A percentile compares a stretch with the other conserved stretches of the same genome.
Evolutionary conservation across 2,888 invertebrate species (phyloP).

Genomic region (Leptinotarsa rubiginosa): DNA sequence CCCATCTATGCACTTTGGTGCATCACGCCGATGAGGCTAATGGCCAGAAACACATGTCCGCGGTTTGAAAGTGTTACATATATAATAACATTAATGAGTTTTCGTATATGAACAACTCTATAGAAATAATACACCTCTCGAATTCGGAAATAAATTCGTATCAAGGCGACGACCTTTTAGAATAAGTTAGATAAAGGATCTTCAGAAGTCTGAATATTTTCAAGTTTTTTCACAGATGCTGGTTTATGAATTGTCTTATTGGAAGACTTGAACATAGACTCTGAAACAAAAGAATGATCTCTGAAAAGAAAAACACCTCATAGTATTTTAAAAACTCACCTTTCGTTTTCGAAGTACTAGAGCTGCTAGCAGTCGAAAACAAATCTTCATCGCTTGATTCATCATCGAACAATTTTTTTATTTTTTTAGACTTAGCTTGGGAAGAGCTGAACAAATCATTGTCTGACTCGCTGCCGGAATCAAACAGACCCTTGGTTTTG

Average conservation of each 20-base stretch:
- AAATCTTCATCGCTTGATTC: conserved; percentile 58
- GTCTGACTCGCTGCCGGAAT: conserved; percentile 34
- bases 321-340: conserved; percentile 29
- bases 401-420: conserved; percentile 51
- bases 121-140: too few species aligned
- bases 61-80: too few species aligned
- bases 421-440: conserved; percentile 14
- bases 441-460: conserved; percentile 21
- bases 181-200: conserved; percentile 58
- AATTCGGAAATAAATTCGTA: too few species aligned
- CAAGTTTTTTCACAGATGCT: conserved; percentile 54
- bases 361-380: conserved; percentile 46
- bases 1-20: too few species aligned
- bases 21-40: too few species aligned
- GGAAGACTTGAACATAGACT: conserved; percentile 27
- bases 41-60: too few species aligned
- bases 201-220: conserved; percentile 55
- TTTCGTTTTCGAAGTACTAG: conserved; percentile 27
- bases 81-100: too few species aligned
- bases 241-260: conserved; percentile 52
- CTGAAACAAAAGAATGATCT: conserved; percentile 21
- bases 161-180: conserved; percentile 31
- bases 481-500: conserved; percentile 34
- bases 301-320: too few species aligned
- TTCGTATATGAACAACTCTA: too few species aligned